Percentiles rank a stretch among this genome's conserved stretches.
Conservation (phyloP, 2,888 invertebrate genomes). For the Aphrophora alni region DNA sequence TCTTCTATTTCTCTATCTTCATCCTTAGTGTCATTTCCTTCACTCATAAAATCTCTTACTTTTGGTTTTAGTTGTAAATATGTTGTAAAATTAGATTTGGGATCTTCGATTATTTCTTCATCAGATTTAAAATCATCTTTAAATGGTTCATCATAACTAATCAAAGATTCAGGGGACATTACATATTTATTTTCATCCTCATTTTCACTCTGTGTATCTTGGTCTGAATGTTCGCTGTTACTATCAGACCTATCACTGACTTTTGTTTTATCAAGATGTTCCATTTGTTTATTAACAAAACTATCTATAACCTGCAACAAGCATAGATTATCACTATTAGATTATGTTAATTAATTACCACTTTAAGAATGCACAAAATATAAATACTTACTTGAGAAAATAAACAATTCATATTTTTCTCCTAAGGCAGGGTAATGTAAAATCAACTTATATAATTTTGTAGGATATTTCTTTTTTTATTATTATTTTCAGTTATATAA, state of each 20-base stretch:
- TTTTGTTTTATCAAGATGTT: neutral
- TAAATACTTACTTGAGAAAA: no score
- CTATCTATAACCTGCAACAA: slow-evolving; percentile 39
- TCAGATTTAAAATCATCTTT: neutral
- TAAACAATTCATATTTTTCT: no score
- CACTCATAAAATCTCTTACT: neutral
- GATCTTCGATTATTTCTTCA: neutral
- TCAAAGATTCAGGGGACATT: neutral
- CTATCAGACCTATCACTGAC: neutral
- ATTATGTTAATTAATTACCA: no score
- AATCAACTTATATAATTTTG: no score
- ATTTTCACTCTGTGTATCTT: neutral
- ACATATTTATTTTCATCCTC: neutral
- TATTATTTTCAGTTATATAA: no score
- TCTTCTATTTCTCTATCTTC: neutral
- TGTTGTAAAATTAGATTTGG: neutral
- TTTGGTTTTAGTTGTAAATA: neutral
- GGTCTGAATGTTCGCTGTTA: neutral
- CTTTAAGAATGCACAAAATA: no score
- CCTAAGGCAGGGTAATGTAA: no score
- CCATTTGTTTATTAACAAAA: slow-evolving; percentile 31
- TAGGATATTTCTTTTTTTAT: no score
- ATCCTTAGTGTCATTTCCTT: neutral
- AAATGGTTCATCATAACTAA: neutral
- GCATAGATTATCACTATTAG: neutral